phyloP scores from a whole-genome alignment of 2,888 invertebrate species.

The Diarsia rubi region DNA sequence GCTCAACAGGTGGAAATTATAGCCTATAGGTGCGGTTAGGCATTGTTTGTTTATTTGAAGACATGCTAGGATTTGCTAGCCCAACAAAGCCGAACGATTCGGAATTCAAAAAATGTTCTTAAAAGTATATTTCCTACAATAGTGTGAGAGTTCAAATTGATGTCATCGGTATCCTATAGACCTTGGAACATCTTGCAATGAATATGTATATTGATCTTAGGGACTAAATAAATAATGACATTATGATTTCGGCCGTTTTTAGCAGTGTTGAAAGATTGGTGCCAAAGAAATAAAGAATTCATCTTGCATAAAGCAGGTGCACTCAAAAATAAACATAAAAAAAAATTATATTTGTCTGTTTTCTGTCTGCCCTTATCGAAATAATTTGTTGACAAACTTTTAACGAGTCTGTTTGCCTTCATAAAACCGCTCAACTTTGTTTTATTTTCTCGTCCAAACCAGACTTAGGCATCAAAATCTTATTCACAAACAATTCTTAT shows the following conservation, averaged over 20 bases:
- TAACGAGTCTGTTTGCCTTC: not conserved
- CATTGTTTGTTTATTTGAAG: constrained; percentile 43
- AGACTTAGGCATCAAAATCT: constrained; percentile 6
- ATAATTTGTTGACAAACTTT: constrained; percentile 11
- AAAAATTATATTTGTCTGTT: constrained; percentile 3
- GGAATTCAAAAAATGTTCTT: not conserved
- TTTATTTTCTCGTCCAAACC: constrained; percentile 21
- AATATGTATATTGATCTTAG: not conserved
- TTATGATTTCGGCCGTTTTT: too few species aligned
- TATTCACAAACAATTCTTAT: constrained; percentile 35
- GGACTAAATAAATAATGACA: not conserved
- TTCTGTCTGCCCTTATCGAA: not conserved
- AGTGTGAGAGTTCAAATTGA: constrained; percentile 2
- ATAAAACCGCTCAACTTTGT: constrained; percentile 30
- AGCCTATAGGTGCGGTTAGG: constrained; percentile 23
- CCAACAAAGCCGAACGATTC: not conserved
- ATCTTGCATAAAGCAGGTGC: not conserved
- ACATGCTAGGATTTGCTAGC: not conserved
- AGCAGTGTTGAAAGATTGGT: too few species aligned
- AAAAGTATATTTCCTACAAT: not conserved
- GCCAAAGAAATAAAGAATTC: not conserved
- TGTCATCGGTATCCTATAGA: not conserved
- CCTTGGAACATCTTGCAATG: not conserved
- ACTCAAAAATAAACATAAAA: not conserved
- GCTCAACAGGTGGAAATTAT: constrained; percentile 53